Evolutionary conservation across 1,140 invertebrate genomes (phyloP).

Genomic region (Trypoxylus dichotomus): DNA sequence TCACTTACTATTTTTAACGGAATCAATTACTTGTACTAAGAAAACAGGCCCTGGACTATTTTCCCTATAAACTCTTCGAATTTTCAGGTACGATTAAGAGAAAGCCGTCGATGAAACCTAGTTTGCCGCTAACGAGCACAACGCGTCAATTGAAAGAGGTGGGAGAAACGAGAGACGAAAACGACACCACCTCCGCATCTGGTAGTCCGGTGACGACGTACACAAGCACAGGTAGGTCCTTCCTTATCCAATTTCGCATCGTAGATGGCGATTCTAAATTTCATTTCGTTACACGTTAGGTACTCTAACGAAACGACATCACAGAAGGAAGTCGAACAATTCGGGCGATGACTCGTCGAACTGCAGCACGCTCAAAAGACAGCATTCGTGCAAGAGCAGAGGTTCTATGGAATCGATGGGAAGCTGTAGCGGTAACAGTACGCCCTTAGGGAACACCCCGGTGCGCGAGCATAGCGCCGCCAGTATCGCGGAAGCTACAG

Average conservation of each 20-base stretch:
- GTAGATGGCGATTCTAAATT: not conserved
- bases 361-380: constrained; percentile 59
- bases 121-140: constrained; percentile 87
- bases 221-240: constrained; percentile 44
- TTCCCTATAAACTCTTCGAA: too few species aligned
- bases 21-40: too few species aligned
- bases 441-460: constrained; percentile 58
- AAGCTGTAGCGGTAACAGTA: constrained; percentile 54
- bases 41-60: too few species aligned
- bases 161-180: constrained; percentile 62
- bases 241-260: not conserved
- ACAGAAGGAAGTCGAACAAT: constrained; percentile 57
- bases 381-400: constrained; percentile 53
- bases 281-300: constrained; percentile 38
- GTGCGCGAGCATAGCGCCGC: constrained; percentile 56
- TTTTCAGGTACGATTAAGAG: constrained; percentile 78
- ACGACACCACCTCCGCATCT: constrained; percentile 43
- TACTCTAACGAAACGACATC: constrained; percentile 59
- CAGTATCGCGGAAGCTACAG: constrained; percentile 24
- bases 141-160: constrained; percentile 86
- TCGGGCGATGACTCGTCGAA: constrained; percentile 57
- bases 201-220: constrained; percentile 45
- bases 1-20: too few species aligned
- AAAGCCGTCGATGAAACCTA: constrained; percentile 86
- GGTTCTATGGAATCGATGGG: constrained; percentile 52